Evolutionary conservation across 2,113 vertebrate species (phyloP), one percentile per base, ranked within the genome.

Genomic region (Archocentrus centrarchus): DNA sequence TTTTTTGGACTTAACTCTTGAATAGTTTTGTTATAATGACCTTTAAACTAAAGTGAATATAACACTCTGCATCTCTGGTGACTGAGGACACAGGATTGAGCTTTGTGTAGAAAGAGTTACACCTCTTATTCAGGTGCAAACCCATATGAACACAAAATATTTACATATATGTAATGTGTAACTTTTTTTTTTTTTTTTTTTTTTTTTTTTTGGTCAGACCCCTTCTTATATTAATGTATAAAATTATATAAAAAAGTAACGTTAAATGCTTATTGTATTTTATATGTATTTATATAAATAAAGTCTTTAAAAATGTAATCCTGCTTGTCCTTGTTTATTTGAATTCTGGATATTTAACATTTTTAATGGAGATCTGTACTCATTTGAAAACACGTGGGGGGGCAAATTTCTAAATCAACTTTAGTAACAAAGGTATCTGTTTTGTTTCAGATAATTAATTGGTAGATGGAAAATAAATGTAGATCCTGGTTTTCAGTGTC

Each of bases 221-320:
- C 58, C 2, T 0, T 35, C 61, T 83, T 27, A 73, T 63, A 80
- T 47, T 32, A 37, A 35, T 79, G 59, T 59, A 85, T 82, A 92
- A 93, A 84, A 76, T 37, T 37, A 37, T 90, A 64, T 83, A 83
- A 70, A 66, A 90, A 92, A 80, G 78, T 86, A 63, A 90, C 58
- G 81, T 83, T 13, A 59, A 50, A 85, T 93, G 79, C 94, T 88
- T 94, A 94, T 91, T 85, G 80, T 92, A 59, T 88, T 93, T 95
- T 95, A 88, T 94, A 91, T 94, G 89, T 95, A 95, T 96, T 95
- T 96, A 94, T 96, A 91, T 80, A 61, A 91, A 95, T 95, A 95
- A 96, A 92, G 14, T 93, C 70, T 84, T 84, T 82, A 61, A 80
- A 66, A n/a, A 44, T 47, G 14, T n/a, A 17, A 13, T 58, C 8